phyloP scores from a whole-genome alignment of 2,113 vertebrate species.

The Sporophila hypoxantha region DNA sequence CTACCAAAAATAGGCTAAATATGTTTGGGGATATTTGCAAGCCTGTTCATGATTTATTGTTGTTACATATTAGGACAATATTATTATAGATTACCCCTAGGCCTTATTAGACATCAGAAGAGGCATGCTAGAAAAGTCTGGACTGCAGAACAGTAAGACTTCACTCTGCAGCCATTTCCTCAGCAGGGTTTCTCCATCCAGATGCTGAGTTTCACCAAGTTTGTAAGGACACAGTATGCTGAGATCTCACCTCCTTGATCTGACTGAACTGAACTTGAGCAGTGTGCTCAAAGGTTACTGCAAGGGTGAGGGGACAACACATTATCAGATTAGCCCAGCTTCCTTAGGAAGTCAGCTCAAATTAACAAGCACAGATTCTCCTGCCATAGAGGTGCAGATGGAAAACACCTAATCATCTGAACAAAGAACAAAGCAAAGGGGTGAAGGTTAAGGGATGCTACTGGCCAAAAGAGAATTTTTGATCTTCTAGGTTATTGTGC shows the following conservation, averaged over 20 bases:
- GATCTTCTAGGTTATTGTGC: background rate
- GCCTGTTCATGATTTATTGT: background rate
- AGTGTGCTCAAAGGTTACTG: conserved; percentile 12
- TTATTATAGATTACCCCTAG: background rate
- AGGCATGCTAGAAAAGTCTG: background rate
- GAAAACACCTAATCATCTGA: conserved; percentile 47
- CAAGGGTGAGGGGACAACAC: background rate
- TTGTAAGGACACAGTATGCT: background rate
- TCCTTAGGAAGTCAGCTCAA: conserved; percentile 51
- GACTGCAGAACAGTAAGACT: background rate
- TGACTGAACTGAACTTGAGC: background rate
- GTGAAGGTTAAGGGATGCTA: conserved; percentile 16
- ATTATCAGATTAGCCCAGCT: conserved; percentile 18
- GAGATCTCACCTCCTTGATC: background rate
- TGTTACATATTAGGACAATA: background rate
- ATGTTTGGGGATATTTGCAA: background rate
- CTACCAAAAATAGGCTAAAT: background rate
- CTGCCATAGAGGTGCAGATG: background rate
- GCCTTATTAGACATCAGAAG: background rate
- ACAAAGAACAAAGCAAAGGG: conserved; percentile 38
- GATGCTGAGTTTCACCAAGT: background rate
- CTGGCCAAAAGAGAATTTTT: background rate
- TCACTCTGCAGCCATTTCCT: background rate
- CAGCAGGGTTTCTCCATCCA: background rate
- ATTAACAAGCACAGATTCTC: conserved; percentile 29